Percentiles rank a stretch among this genome's conserved stretches.
Evolutionary conservation across 2,113 vertebrate genomes (phyloP).

Genomic region (Pluvialis apricaria): DNA sequence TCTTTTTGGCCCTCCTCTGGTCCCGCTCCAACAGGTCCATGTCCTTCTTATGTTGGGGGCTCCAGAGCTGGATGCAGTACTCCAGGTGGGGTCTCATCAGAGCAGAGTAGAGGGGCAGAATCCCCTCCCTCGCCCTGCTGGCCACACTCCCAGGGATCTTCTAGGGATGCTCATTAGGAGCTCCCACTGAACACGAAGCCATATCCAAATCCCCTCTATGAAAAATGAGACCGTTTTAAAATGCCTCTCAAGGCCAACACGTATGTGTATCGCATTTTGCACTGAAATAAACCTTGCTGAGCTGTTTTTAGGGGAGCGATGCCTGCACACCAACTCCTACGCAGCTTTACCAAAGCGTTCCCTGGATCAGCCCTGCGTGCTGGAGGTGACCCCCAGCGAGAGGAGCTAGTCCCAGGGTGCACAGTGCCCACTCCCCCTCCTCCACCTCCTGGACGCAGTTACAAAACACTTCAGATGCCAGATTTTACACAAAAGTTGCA

Average conservation of each 20-base stretch:
- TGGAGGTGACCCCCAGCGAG: background rate
- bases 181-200: background rate
- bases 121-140: no score
- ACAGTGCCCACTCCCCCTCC: no score
- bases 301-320: background rate
- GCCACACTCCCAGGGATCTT: no score
- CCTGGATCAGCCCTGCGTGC: background rate
- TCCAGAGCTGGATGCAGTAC: no score
- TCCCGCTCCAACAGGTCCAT: no score
- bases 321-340: background rate
- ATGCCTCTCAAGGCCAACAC: background rate
- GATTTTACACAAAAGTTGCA: background rate
- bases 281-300: background rate
- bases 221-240: background rate
- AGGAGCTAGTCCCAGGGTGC: background rate
- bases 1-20: no score
- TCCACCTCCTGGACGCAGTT: background rate
- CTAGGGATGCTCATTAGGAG: background rate
- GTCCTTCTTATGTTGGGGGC: no score
- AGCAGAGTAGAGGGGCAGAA: no score
- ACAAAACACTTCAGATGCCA: background rate
- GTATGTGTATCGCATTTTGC: rapidly evolving
- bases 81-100: no score
- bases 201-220: background rate
- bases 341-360: no score